A percentile compares a stretch with the other conserved stretches of the same genome.
phyloP scores from a whole-genome alignment of 2,113 vertebrate species.

The Dipodomys spectabilis region DNA sequence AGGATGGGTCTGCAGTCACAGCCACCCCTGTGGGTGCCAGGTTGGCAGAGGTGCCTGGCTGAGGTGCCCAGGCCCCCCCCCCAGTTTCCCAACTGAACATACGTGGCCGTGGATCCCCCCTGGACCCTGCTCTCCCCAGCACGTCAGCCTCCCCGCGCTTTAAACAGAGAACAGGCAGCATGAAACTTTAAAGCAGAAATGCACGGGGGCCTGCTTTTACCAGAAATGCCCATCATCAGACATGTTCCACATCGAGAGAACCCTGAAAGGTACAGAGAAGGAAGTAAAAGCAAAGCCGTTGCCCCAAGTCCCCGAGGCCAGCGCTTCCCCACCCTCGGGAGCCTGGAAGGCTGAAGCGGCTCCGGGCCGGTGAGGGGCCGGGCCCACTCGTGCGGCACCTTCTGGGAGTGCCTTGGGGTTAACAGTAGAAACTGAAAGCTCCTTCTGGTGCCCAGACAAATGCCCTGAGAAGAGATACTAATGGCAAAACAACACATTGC shows the following conservation, averaged over 20 bases:
- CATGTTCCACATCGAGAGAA: no score
- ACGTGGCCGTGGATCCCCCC: neutral
- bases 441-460: rapidly evolving
- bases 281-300: neutral
- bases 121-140: no score
- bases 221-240: no score
- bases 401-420: no score
- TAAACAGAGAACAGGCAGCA: neutral
- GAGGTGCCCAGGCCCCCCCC: no score
- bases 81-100: rapidly evolving
- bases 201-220: rapidly evolving
- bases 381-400: no score
- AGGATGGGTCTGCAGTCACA: neutral
- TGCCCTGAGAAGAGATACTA: neutral
- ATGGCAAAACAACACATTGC: no score
- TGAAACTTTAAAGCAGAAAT: neutral
- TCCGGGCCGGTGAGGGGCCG: no score
- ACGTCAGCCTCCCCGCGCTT: rapidly evolving
- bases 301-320: neutral
- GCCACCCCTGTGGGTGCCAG: no score
- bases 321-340: no score
- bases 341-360: neutral
- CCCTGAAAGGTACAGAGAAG: neutral
- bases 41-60: no score
- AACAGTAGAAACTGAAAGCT: no score